Base-by-base conservation (phyloP, 2,797 vertebrate genomes). In the Hoplostethus atlanticus region DNA sequence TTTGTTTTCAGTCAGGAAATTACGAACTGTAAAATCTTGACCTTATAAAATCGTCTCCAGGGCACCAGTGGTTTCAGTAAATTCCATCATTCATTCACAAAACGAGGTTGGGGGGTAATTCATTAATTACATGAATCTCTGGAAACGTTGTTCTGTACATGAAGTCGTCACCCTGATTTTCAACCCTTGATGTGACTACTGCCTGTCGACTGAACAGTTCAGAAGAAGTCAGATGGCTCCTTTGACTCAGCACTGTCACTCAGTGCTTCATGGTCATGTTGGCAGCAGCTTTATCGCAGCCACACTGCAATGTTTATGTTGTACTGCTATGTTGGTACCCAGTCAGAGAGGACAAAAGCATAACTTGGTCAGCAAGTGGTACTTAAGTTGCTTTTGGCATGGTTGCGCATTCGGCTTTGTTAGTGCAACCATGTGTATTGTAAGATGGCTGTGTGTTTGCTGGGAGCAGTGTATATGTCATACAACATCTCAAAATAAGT, bases 191-290 rank as follows among this genome's bases (percentile, higher is more conserved):
- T 12, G n/a, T 42, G 9, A 8, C 40, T 42, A 9, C 40, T 10
- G 40, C 40, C 40, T 36, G 34, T 36, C 5, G 6, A 36, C 34
- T 36, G 34, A 36, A 36, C 5, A 36, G 40, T 42, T 42, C 2
- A 42, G 7, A 36, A 56, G 17, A 8, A 16, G 2, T 16, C 15
- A 34, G 7, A 28, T 5, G 4, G 28, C 34, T 63, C 40, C n/a
- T 17, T 59, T 12, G 38, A 31, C 56, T 55, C 56, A 47, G 25
- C 40, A 10, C 34, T 42, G 65, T 21, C 62, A 44, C 71, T 30
- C 1, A 40, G 21, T 50, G 46, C 16, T 66, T 71, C 44, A 15
- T 17, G 42, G 60, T 54, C 9, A 1, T 16, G 31, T 28, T 68
- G 55, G 9, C 70, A 53, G 28, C 25, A 44, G 21, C 21, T 28